Percentiles rank a stretch among this genome's conserved stretches.
Conservation (phyloP, 2,888 invertebrate species). For the Dicyrtoma fusca region DNA sequence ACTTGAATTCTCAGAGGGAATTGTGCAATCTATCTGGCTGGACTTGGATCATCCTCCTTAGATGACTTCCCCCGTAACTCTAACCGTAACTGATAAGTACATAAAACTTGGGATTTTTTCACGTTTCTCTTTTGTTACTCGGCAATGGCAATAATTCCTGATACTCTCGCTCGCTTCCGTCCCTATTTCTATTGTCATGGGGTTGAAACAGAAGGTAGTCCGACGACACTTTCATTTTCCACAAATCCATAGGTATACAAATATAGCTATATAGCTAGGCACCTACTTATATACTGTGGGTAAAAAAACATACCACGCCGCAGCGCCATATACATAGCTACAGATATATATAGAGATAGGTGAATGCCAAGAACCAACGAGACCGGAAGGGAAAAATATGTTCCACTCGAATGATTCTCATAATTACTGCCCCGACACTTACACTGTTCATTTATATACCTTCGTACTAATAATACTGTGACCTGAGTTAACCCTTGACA, state of each 20-base stretch:
- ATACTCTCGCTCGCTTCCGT: too few species aligned
- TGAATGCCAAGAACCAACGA: not conserved
- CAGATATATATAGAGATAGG: not conserved
- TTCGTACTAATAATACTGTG: too few species aligned
- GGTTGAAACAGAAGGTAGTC: too few species aligned
- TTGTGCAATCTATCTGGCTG: slow-evolving; percentile 17
- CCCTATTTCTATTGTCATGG: too few species aligned
- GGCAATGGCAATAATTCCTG: too few species aligned
- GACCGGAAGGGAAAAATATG: slow-evolving; percentile 18
- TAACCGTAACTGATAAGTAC: not conserved
- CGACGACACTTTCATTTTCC: not conserved
- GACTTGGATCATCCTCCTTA: slow-evolving; percentile 21
- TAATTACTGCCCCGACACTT: too few species aligned
- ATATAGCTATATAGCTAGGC: not conserved
- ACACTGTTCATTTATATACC: too few species aligned
- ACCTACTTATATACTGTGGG: not conserved
- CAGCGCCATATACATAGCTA: not conserved
- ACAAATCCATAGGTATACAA: not conserved
- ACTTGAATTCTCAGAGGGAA: slow-evolving; percentile 21
- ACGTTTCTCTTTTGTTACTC: too few species aligned
- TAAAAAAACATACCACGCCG: too few species aligned
- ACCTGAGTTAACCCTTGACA: too few species aligned
- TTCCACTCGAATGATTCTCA: too few species aligned
- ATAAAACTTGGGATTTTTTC: not conserved
- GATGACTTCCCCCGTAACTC: not conserved